These are phyloP conservation scores for Siniperca knerii DNA, from an alignment of 2,113 vertebrate species.

Conservation along the genomic window DNA sequence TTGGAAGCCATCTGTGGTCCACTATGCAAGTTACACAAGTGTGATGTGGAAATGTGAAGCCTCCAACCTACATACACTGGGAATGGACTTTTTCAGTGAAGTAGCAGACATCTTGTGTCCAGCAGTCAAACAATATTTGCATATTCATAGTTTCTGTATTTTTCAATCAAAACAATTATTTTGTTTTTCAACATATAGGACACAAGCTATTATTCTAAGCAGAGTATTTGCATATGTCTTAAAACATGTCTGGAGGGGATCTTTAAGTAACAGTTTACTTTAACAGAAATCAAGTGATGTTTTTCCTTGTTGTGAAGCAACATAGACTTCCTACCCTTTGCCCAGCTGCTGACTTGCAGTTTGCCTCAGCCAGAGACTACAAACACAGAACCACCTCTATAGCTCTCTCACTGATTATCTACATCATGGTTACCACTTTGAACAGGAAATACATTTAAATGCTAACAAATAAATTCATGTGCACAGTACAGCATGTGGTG, in stretches of 20 bases:
- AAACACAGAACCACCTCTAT: conserved; percentile 28
- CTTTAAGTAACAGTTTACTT: neutral
- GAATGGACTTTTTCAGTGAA: neutral
- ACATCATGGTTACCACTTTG: neutral
- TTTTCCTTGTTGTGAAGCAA: conserved; percentile 31
- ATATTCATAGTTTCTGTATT: neutral
- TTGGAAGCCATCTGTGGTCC: neutral
- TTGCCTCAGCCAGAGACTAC: conserved; percentile 39
- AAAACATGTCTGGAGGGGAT: neutral
- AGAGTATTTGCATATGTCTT: neutral
- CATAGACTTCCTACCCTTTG: conserved; percentile 35
- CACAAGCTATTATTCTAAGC: neutral
- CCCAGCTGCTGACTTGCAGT: conserved; percentile 63
- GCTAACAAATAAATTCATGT: neutral
- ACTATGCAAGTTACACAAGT: neutral
- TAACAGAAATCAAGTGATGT: conserved; percentile 12
- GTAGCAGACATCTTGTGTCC: neutral
- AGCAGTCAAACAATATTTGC: neutral
- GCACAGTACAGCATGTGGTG: too few relatives aligned
- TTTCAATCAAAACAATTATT: neutral
- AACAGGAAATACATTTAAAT: neutral
- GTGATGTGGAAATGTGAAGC: neutral
- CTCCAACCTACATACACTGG: neutral
- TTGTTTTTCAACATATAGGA: neutral
- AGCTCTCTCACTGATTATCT: neutral